These are phyloP conservation scores for Xylophagus ater DNA, from an alignment of 2,888 invertebrate genomes.

Conservation along the genomic window DNA sequence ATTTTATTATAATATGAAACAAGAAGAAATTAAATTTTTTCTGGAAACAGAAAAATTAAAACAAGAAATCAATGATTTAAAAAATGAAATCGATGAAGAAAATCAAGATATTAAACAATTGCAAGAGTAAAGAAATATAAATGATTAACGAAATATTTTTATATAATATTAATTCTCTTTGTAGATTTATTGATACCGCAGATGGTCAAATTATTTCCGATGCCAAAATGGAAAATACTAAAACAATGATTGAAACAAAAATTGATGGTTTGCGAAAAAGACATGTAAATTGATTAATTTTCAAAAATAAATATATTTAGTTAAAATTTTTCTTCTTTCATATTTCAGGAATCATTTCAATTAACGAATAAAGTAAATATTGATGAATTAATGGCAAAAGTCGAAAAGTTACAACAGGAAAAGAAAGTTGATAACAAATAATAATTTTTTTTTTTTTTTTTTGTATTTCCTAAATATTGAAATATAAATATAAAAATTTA, in stretches of 20 bases:
- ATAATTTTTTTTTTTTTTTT: too few species aligned
- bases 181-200: constrained; percentile 24
- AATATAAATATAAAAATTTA: too few species aligned
- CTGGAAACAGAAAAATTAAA: constrained; percentile 19
- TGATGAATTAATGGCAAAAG: constrained; percentile 28
- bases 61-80: constrained; percentile 22
- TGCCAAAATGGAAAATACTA: constrained; percentile 22
- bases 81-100: constrained; percentile 22
- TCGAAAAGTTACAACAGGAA: constrained; percentile 22
- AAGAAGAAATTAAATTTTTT: constrained; percentile 24
- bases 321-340: neutral
- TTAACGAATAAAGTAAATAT: constrained; percentile 21
- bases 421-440: too few species aligned
- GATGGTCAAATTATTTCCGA: constrained; percentile 24
- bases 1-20: constrained; percentile 25
- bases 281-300: constrained; percentile 18
- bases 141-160: neutral
- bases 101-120: constrained; percentile 22
- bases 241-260: constrained; percentile 22
- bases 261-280: constrained; percentile 23
- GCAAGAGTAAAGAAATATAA: constrained; percentile 23
- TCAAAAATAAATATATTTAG: neutral
- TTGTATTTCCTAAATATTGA: too few species aligned
- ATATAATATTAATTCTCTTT: constrained; percentile 3
- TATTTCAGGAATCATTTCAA: neutral